These are phyloP conservation scores for Linnaemya tessellans DNA, from an alignment of 2,888 invertebrate species.

Conservation along the genomic window DNA sequence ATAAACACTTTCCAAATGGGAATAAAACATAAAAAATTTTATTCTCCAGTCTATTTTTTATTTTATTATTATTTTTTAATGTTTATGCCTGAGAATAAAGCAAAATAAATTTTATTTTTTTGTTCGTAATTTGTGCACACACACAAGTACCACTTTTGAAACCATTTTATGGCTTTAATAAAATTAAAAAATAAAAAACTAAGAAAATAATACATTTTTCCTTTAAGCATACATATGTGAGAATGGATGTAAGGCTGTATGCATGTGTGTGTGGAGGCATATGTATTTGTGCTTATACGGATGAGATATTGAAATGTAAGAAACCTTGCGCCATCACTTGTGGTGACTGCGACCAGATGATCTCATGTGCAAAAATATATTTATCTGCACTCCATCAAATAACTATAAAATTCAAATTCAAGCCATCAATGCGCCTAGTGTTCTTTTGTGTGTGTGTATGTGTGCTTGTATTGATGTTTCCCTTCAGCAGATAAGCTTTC, in stretches of 20 bases:
- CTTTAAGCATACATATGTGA: background rate
- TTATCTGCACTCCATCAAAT: conserved; percentile 12
- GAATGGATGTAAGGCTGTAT: no score
- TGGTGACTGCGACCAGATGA: background rate
- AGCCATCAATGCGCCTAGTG: background rate
- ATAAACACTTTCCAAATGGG: conserved; percentile 18
- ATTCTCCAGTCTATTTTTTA: conserved; percentile 26
- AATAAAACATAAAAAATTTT: conserved; percentile 3
- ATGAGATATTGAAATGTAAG: background rate
- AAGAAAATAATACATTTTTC: background rate
- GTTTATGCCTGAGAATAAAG: conserved; percentile 20
- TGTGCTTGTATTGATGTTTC: background rate
- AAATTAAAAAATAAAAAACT: conserved; percentile 17
- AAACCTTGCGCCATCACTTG: background rate
- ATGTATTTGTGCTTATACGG: background rate
- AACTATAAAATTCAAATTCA: conserved; percentile 20
- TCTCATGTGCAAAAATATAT: conserved; percentile 7
- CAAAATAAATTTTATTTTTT: conserved; percentile 42
- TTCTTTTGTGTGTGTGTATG: background rate
- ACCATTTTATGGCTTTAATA: conserved; percentile 36
- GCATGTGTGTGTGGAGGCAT: no score
- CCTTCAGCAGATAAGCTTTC: background rate
- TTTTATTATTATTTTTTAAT: background rate
- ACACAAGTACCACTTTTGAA: conserved; percentile 5
- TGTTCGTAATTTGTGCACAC: conserved; percentile 27